A percentile compares a stretch with the other conserved stretches of the same genome.
Evolutionary conservation across 2,797 vertebrate genomes (phyloP).

Genomic region (Pyrocephalus nanus): DNA sequence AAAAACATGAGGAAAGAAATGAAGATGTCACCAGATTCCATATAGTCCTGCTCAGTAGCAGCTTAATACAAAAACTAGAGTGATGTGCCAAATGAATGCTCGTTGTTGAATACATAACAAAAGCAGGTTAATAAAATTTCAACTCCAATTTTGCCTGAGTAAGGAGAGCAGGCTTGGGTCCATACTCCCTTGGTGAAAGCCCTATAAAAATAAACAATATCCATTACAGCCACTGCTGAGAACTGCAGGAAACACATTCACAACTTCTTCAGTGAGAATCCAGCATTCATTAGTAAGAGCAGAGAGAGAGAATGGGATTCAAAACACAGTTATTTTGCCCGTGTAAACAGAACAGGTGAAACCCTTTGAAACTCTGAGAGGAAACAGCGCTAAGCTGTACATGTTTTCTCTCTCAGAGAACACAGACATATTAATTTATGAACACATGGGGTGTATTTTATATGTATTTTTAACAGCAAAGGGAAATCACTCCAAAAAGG

Average conservation of each 20-base stretch:
- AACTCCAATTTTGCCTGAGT: conserved; percentile 41
- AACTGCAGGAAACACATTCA: neutral
- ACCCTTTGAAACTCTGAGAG: neutral
- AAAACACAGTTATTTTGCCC: neutral
- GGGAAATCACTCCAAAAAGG: neutral
- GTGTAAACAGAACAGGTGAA: neutral
- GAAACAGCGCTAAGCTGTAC: neutral
- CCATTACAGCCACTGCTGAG: conserved; percentile 23
- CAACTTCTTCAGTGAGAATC: neutral
- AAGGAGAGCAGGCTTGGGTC: conserved; percentile 29
- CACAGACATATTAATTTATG: fast-evolving
- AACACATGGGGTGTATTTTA: neutral
- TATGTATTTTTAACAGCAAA: neutral
- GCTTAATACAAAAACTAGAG: neutral
- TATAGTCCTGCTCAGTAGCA: neutral
- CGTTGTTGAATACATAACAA: neutral
- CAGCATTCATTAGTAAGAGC: neutral
- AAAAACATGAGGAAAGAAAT: neutral
- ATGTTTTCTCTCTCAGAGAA: neutral
- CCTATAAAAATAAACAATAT: conserved; percentile 25
- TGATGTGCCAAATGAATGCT: neutral
- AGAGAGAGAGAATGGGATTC: neutral
- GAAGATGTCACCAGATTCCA: neutral
- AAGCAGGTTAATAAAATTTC: neutral
- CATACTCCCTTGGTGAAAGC: conserved; percentile 12